Evolutionary conservation across 2,113 vertebrate species (phyloP).

Genomic region (Ceyx margarethae): DNA sequence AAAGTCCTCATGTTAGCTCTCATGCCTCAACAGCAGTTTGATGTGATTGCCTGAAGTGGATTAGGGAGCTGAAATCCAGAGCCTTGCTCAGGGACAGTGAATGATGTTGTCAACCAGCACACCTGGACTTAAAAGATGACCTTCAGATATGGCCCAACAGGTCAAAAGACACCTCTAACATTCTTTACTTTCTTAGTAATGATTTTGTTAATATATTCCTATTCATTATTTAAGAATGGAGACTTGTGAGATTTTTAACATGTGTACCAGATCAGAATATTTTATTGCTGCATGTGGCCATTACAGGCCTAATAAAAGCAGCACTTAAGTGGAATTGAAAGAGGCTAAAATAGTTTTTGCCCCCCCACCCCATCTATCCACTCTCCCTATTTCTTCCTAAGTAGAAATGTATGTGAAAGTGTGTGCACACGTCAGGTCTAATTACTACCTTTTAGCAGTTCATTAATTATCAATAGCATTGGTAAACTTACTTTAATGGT

Average conservation of each 20-base stretch:
- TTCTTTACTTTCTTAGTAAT: neutral
- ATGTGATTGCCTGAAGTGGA: neutral
- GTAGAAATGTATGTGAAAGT: neutral
- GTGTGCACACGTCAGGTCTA: neutral
- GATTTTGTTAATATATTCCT: neutral
- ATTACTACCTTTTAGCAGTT: neutral
- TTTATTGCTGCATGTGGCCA: neutral
- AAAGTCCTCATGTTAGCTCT: neutral
- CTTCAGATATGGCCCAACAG: neutral
- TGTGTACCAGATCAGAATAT: neutral
- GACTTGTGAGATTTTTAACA: neutral
- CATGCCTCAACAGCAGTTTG: neutral
- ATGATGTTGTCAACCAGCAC: accelerated
- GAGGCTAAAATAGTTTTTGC: neutral
- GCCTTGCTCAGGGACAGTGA: accelerated
- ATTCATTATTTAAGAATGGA: neutral
- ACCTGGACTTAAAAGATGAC: neutral
- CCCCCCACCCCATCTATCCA: neutral
- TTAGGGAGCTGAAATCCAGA: neutral
- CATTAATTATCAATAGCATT: neutral
- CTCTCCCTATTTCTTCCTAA: neutral
- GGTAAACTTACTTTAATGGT: neutral
- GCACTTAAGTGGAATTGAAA: neutral
- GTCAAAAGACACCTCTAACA: neutral
- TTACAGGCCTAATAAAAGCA: neutral